Evolutionary conservation across 2,888 invertebrate genomes (phyloP), one percentile per base, ranked within the genome.

Genomic region (Dicranocentrus wangi): DNA sequence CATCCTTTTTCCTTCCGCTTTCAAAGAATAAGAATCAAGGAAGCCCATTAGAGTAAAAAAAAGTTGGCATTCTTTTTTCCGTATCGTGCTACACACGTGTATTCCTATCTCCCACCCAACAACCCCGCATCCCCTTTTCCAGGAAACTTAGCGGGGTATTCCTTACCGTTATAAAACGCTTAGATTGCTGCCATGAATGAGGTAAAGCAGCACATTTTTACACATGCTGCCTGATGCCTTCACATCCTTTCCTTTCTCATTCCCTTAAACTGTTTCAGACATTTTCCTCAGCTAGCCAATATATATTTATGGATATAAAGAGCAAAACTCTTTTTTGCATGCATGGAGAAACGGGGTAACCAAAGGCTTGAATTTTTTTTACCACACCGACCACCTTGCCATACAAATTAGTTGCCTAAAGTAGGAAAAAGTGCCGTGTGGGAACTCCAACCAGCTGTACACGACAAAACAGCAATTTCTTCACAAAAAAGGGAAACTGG

Each of bases 11-110:
- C 73, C 73, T 51, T 73, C 72, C 61, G 51, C 43, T 47, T 19
- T 63, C 39, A 25, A 65, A 32, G 53, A 65, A 61, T 61, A 17
- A 65, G 65, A 73, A 73, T 73, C 73, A 51, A 65, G 73, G 73
- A 53, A 53, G 53, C 73, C 63, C 73, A 73, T 73, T 73, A 73
- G 65, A 53, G 63, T 65, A 27, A 72, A 73, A 72, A 73, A 73
- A 73, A 65, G 63, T 65, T 43, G 71, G 21, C 72, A 5, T 72
- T 23, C 42, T 73, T 61, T 72, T 47, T 70, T 32, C 13, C 39
- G 5, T 13, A 39, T 39, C 39, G 39, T 39, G 13, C 13, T 13
- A 39, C 13, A 13, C 39, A 39, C 13, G 13, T 5, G 39, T 39
- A 39, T n/a, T n/a, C n/a, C n/a, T n/a, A n/a, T n/a, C n/a, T n/a